phyloP scores from a whole-genome alignment of 2,113 vertebrate species.

The Oryzias javanicus region DNA sequence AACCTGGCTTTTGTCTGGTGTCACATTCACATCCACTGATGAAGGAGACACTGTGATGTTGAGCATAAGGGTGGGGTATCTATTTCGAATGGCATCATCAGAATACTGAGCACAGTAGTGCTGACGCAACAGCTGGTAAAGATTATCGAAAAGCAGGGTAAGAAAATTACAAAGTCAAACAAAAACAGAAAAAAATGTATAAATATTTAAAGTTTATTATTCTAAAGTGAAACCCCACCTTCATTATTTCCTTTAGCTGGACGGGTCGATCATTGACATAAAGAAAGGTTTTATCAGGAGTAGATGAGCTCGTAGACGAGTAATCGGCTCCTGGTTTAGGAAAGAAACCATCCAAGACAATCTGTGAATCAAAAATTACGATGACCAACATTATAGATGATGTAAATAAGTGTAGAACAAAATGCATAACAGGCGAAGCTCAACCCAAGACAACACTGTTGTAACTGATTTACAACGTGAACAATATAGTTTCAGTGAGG shows the following conservation, averaged over 20 bases:
- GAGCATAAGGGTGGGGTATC: constrained; percentile 86
- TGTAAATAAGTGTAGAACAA: too few relatives aligned
- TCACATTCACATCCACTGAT: constrained; percentile 90
- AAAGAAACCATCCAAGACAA: constrained; percentile 87
- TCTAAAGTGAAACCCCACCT: constrained; percentile 76
- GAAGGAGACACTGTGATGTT: constrained; percentile 84
- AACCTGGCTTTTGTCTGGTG: constrained; percentile 93
- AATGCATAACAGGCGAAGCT: too few relatives aligned
- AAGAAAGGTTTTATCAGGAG: constrained; percentile 87
- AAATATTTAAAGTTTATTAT: not conserved
- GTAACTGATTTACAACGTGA: too few relatives aligned
- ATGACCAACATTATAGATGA: constrained; percentile 18
- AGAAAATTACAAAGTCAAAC: not conserved
- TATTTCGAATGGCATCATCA: constrained; percentile 75
- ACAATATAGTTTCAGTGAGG: too few relatives aligned
- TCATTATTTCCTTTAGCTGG: constrained; percentile 90
- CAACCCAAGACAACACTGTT: too few relatives aligned
- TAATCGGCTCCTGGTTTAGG: constrained; percentile 84
- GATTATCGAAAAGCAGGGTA: not conserved
- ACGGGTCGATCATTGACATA: constrained; percentile 90
- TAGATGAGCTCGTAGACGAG: constrained; percentile 81
- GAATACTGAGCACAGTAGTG: constrained; percentile 78
- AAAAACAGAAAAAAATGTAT: not conserved
- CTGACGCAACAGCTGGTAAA: constrained; percentile 83
- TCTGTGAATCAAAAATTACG: constrained; percentile 68